Conservation (phyloP, 2,113 vertebrate species). For the Chiloscyllium plagiosum region DNA sequence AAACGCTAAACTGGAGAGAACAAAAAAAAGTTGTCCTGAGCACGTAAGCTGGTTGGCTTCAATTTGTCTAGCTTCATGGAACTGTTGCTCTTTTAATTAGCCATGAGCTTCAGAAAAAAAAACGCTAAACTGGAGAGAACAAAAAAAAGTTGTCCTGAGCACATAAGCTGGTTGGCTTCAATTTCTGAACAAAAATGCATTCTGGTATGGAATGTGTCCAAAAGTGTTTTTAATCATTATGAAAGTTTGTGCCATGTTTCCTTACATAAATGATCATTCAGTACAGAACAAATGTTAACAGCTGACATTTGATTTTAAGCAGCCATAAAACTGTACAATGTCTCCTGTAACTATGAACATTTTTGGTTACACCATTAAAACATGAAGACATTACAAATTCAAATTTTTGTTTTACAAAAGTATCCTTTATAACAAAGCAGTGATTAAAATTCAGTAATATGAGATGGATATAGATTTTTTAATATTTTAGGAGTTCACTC, state of each 20-base stretch:
- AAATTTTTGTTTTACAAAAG: conserved; percentile 22
- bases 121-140: neutral
- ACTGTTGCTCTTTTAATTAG: neutral
- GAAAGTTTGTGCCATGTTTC: conserved; percentile 22
- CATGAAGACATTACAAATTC: conserved; percentile 1
- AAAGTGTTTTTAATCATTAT: conserved; percentile 31
- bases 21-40: too few species aligned
- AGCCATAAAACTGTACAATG: neutral
- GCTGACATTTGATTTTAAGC: neutral
- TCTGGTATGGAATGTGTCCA: neutral
- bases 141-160: neutral
- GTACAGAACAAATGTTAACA: conserved; percentile 22
- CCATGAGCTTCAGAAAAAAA: neutral
- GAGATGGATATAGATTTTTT: neutral
- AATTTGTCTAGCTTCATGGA: neutral
- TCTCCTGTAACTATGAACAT: neutral
- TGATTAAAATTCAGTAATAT: conserved; percentile 29
- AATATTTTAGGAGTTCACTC: neutral
- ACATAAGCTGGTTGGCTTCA: neutral
- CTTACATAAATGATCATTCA: conserved; percentile 26
- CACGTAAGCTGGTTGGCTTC: too few species aligned
- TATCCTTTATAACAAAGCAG: conserved; percentile 26
- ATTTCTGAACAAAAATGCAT: neutral
- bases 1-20: too few species aligned
- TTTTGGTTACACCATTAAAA: conserved; percentile 27